phyloP scores from a whole-genome alignment of 2,888 invertebrate genomes.

The Trachelus stipa region DNA sequence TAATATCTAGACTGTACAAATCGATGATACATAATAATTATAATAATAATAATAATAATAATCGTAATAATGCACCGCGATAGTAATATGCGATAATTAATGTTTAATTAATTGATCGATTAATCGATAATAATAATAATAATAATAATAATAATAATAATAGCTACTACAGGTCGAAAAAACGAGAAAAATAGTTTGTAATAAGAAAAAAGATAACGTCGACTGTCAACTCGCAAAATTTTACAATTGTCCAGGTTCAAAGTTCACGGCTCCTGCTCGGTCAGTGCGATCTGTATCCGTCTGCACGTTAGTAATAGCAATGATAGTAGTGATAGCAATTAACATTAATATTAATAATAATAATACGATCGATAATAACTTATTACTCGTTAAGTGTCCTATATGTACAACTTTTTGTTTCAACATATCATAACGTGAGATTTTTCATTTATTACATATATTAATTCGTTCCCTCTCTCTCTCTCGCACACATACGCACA shows the following conservation, averaged over 20 bases:
- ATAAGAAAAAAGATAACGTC: not conserved
- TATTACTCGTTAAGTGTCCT: constrained; percentile 13
- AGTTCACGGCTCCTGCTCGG: not conserved
- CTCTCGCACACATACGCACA: not conserved
- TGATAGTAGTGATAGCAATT: not conserved
- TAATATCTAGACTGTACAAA: constrained; percentile 4
- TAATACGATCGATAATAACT: constrained; percentile 23
- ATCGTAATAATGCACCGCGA: constrained; percentile 9
- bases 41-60: constrained; percentile 25
- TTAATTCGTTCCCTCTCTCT: constrained; percentile 11
- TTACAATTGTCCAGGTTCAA: not conserved
- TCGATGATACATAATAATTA: constrained; percentile 30
- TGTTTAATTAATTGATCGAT: not conserved
- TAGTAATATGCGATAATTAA: not conserved
- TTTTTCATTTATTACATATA: constrained; percentile 13
- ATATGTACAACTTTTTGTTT: constrained; percentile 18
- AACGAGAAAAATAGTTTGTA: not conserved
- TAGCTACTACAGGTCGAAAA: not conserved
- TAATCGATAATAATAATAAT: not conserved
- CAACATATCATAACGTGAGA: constrained; percentile 22
- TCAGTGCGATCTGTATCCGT: not conserved
- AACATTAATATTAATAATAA: not conserved
- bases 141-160: not conserved
- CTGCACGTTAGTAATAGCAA: not conserved
- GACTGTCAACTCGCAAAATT: not conserved